phyloP scores from a whole-genome alignment of 2,888 invertebrate species.

The Himalopsyche anomala region DNA sequence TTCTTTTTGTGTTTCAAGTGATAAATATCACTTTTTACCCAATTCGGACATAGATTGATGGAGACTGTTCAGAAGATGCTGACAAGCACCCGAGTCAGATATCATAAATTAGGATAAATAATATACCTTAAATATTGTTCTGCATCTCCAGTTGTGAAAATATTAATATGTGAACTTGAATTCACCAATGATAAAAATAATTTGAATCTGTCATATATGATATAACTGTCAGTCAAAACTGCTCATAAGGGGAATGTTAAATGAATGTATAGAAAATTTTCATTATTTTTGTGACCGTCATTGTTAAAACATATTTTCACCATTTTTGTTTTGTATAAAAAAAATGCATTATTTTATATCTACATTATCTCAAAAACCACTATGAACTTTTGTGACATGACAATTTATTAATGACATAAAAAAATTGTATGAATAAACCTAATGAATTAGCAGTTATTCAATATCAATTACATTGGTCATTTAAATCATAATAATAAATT shows the following conservation, averaged over 20 bases:
- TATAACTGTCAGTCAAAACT: not conserved
- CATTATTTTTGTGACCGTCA: conserved; percentile 19
- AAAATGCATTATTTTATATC: conserved; percentile 17
- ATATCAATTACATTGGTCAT: conserved; percentile 22
- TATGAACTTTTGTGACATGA: conserved; percentile 22
- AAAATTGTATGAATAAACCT: conserved; percentile 24
- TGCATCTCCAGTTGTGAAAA: conserved; percentile 7
- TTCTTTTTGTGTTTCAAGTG: not conserved
- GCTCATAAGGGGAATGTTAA: conserved; percentile 10
- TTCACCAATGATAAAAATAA: not conserved
- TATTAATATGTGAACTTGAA: not conserved
- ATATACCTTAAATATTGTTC: not conserved
- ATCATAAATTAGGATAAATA: conserved; percentile 52
- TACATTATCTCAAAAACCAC: not conserved
- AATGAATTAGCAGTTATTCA: conserved; percentile 13
- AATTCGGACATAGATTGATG: conserved; percentile 50
- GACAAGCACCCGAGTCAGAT: conserved; percentile 56
- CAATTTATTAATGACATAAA: conserved; percentile 29
- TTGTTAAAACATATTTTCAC: not conserved
- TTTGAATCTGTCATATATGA: not conserved
- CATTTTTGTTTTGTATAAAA: not conserved
- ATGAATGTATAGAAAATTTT: conserved; percentile 19
- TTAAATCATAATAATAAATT: conserved; percentile 43
- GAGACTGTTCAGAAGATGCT: conserved; percentile 53
- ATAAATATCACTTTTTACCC: not conserved